phyloP scores from a whole-genome alignment of 2,113 vertebrate genomes.

The Lagopus leucura region DNA sequence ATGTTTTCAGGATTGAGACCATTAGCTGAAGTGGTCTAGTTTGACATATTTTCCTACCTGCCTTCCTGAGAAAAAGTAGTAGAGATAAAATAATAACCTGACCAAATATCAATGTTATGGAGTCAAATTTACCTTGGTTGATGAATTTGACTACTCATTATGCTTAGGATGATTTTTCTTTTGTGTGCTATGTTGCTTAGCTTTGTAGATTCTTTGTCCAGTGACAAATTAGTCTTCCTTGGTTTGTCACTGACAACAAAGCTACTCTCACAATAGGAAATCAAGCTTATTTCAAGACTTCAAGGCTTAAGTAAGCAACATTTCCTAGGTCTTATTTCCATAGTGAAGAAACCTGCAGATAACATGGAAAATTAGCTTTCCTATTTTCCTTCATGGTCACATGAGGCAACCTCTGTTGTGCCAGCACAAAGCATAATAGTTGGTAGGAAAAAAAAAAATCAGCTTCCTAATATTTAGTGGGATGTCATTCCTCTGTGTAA shows the following conservation, averaged over 20 bases:
- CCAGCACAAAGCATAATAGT: neutral
- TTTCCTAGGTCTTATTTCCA: neutral
- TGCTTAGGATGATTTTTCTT: neutral
- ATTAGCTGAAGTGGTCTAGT: neutral
- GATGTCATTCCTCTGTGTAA: neutral
- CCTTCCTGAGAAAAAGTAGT: neutral
- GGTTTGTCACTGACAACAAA: constrained; percentile 1
- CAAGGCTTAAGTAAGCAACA: neutral
- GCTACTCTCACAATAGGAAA: constrained; percentile 3
- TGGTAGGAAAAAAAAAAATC: neutral
- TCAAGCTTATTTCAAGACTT: neutral
- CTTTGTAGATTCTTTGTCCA: neutral
- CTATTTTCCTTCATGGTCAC: neutral
- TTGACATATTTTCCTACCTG: neutral
- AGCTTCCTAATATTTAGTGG: neutral
- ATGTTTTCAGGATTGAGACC: neutral
- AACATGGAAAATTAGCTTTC: neutral
- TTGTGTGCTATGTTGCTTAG: neutral
- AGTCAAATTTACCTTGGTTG: neutral
- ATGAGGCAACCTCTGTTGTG: neutral
- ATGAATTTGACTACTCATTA: neutral
- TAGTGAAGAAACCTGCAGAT: neutral
- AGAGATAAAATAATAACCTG: neutral
- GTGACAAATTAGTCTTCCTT: neutral
- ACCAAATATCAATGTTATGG: neutral